Evolutionary conservation across 2,113 vertebrate species (phyloP), one percentile per base, ranked within the genome.

Genomic region (Aegithalos caudatus): DNA sequence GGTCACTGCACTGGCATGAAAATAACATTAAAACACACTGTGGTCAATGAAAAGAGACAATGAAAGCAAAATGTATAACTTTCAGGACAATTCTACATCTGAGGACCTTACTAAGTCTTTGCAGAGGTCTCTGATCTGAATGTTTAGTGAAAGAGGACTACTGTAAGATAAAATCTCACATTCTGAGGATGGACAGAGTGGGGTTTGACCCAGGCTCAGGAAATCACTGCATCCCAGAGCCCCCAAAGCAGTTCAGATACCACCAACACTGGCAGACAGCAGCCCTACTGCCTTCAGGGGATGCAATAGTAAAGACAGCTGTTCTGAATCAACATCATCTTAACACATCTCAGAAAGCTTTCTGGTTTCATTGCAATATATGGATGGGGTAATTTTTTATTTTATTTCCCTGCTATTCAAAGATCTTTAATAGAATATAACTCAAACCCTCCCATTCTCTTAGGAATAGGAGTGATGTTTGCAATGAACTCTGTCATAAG

Each of bases 301-400:
- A 72, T 23, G 45, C 79, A 77, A 45, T 4, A 85, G 73, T 45
- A 90, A 81, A 81, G 82, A 81, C 5, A 14, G 70, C 61, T 91
- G 54, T 47, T 95, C 62, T 86, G 48, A 85, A 84, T 85, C 92
- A 91, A 71, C 65, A 86, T 8, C 44, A 77, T 87, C 87, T 81
- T 77, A 81, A 62, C 48, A 69, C 25, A 76, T 57, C 67, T 65
- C 71, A 38, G 54, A 81, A 66, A 89, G 67, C 82, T 67, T 77
- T 81, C 44, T 74, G 61, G 12, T 91, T 91, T 94, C 77, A 54
- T 35, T 61, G 51, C 72, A 67, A 65, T 29, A 33, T 18, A 95
- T 29, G 37, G 54, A 87, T 42, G 66, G 16, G 29, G 31, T 22
- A 48, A 38, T 15, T 40, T 76, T 66, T 48, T 25, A 10, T 40